phyloP scores from a whole-genome alignment of 2,113 vertebrate genomes.

The Syngnathus floridae region DNA sequence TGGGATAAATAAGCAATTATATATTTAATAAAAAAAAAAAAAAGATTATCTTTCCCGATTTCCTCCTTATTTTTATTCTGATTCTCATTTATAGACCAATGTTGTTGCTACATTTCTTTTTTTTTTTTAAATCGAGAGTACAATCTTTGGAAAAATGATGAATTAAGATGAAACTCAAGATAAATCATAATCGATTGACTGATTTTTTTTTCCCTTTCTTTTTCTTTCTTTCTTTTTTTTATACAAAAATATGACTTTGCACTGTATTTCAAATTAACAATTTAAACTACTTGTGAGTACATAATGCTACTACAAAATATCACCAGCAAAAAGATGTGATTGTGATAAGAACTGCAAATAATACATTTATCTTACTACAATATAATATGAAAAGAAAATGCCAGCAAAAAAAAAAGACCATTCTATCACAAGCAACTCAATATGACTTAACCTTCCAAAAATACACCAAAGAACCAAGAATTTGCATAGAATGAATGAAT shows the following conservation, averaged over 20 bases:
- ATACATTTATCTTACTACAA: not conserved
- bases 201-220: not conserved
- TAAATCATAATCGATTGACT: not conserved
- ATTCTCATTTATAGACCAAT: not conserved
- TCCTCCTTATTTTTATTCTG: not conserved
- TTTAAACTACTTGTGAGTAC: constrained; percentile 7
- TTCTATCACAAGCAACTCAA: constrained; percentile 24
- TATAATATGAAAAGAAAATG: not conserved
- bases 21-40: constrained; percentile 47
- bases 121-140: constrained; percentile 29
- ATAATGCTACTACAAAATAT: not conserved
- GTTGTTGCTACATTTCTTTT: constrained; percentile 6
- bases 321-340: not conserved
- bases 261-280: constrained; percentile 37
- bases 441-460: constrained; percentile 34
- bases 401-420: constrained; percentile 25
- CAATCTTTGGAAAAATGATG: constrained; percentile 52
- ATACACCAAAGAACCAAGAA: constrained; percentile 48
- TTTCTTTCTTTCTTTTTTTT: not conserved
- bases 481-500: constrained; percentile 73
- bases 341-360: not conserved
- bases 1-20: constrained; percentile 23
- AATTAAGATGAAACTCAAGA: constrained; percentile 20
- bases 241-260: constrained; percentile 30
- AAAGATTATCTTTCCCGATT: constrained; percentile 21